These are phyloP conservation scores for Odontesthes bonariensis DNA, from an alignment of 2,113 vertebrate genomes.

Conservation along the genomic window DNA sequence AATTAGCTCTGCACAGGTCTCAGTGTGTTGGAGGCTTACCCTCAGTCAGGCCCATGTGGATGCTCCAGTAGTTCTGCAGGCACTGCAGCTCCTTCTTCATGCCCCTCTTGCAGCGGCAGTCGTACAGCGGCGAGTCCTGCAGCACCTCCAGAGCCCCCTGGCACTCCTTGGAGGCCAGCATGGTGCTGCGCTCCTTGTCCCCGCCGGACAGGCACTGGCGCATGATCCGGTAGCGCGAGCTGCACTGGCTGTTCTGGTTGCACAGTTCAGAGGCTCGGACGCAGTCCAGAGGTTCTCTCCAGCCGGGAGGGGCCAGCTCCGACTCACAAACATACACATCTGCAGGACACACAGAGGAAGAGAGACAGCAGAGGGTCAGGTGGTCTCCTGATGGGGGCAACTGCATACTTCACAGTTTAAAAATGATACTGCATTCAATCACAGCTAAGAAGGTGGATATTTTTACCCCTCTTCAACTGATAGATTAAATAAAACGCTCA, in stretches of 20 bases:
- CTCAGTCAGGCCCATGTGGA: slow-evolving; percentile 91
- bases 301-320: slow-evolving; percentile 81
- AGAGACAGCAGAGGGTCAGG: not conserved
- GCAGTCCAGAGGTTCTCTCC: slow-evolving; percentile 92
- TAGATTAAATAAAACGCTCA: too few relatives aligned
- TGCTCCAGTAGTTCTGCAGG: slow-evolving; percentile 97
- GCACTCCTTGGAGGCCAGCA: slow-evolving; percentile 95
- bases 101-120: slow-evolving; percentile 93
- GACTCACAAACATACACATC: slow-evolving; percentile 82
- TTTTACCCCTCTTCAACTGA: too few relatives aligned
- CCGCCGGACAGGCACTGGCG: slow-evolving; percentile 94
- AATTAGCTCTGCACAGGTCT: slow-evolving; percentile 3
- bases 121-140: slow-evolving; percentile 91
- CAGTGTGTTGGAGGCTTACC: slow-evolving; percentile 78
- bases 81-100: slow-evolving; percentile 97
- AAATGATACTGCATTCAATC: too few relatives aligned
- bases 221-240: slow-evolving; percentile 93
- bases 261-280: slow-evolving; percentile 93
- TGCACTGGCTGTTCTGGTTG: slow-evolving; percentile 90
- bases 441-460: too few relatives aligned
- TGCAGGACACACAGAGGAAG: slow-evolving; percentile 40
- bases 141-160: slow-evolving; percentile 92
- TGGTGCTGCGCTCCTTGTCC: slow-evolving; percentile 87
- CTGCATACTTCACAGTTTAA: too few relatives aligned
- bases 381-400: too few relatives aligned